Evolutionary conservation across 1,140 invertebrate species (phyloP), one percentile per base, ranked within the genome.

Genomic region (Listronotus bonariensis): DNA sequence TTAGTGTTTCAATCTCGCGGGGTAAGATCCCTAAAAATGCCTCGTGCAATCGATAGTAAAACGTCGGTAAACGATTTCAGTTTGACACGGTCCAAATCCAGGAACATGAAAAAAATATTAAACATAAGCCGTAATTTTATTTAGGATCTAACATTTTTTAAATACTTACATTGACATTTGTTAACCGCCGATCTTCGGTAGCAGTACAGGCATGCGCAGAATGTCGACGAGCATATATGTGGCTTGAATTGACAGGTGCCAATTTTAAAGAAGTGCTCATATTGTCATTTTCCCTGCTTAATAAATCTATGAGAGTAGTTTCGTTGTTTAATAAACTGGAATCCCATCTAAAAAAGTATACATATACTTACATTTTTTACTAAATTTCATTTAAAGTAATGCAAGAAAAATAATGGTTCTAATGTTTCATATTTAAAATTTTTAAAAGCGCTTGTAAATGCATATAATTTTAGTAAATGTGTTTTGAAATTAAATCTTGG

Each of bases 191-290:
- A 49, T 76, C 72, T 42, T 72, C 69, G 11, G 68, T 72, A 18
- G 64, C 51, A 5, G 68, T 61, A 62, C 69, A 75, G 36, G 71
- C 62, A 54, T 77, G 75, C 11, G 73, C 68, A 4, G 76, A 78
- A 62, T 76, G 76, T 48, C 76, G 68, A 48, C 74, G 67, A n/a
- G 75, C 70, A 48, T 77, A 77, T 45, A 77, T 76, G 53, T 74
- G 72, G 20, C 52, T 64, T 15, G 74, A 68, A 55, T 75, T 76
- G 36, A 74, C 69, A 18, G 75, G 75, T 14, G 68, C 70, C 52
- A 77, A 65, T 12, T 68, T 74, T 14, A 77, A 65, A 0, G 71
- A 68, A 14, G 68, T 61, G 15, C 65, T 68, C 41, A 64, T 32
- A 32, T 7, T 36, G 18, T 65, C 56, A 42, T 52, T 56, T 36